phyloP scores from a whole-genome alignment of 2,797 vertebrate species.

The Bradypodion pumilum region DNA sequence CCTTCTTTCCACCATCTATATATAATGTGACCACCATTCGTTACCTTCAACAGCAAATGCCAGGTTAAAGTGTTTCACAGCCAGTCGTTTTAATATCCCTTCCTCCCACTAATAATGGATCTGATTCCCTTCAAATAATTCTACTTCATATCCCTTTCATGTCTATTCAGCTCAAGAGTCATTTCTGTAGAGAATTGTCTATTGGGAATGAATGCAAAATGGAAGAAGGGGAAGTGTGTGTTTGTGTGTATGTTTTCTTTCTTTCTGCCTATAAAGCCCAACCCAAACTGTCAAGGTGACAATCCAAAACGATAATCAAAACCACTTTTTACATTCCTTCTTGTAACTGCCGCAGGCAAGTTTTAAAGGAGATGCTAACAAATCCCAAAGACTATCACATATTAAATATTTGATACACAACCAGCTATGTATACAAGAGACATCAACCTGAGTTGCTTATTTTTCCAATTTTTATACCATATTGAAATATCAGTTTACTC shows the following conservation, averaged over 20 bases:
- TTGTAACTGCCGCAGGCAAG: conserved; percentile 82
- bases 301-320: conserved; percentile 86
- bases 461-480: conserved; percentile 68
- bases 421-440: conserved; percentile 74
- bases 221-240: conserved; percentile 65
- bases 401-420: conserved; percentile 82
- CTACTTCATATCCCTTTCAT: conserved; percentile 73
- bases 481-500: conserved; percentile 59
- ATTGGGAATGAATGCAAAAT: conserved; percentile 68
- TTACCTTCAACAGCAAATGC: conserved; percentile 13
- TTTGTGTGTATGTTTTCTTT: conserved; percentile 65
- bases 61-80: conserved; percentile 46
- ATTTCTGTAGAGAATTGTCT: conserved; percentile 70
- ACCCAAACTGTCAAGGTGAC: conserved; percentile 82
- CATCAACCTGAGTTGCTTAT: conserved; percentile 65
- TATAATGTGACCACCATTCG: conserved; percentile 27
- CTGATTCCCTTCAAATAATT: conserved; percentile 58
- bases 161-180: conserved; percentile 71
- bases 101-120: conserved; percentile 53
- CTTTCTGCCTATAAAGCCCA: conserved; percentile 72
- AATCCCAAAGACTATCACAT: conserved; percentile 79
- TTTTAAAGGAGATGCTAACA: conserved; percentile 83
- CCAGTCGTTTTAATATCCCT: conserved; percentile 48
- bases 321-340: conserved; percentile 79
- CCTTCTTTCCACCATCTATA: background rate